Conservation (phyloP, 30 jellyfish, hydroid and myxozoan species). For the Pelagia noctiluca region DNA sequence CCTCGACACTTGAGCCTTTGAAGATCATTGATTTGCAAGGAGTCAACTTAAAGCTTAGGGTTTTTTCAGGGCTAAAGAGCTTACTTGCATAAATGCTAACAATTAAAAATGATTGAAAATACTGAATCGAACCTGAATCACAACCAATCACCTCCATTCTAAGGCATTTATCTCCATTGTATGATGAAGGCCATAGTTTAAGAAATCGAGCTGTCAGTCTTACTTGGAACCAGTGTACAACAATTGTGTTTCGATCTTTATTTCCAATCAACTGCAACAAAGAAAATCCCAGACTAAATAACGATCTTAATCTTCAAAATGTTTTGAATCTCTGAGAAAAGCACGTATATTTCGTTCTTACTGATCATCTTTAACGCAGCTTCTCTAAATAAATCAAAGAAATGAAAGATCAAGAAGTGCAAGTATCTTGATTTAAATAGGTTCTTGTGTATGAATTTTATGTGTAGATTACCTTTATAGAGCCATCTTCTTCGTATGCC, state of each 20-base stretch:
- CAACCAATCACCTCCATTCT: constrained; percentile 74
- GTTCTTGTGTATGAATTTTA: too few relatives aligned
- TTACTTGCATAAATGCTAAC: too few relatives aligned
- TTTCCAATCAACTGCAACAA: constrained; percentile 60
- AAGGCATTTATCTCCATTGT: constrained; percentile 36
- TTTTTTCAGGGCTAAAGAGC: too few relatives aligned
- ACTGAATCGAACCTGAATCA: constrained; percentile 55
- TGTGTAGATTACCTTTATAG: constrained; percentile 15
- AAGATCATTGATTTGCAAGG: too few relatives aligned
- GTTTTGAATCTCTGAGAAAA: background rate
- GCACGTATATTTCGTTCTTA: too few relatives aligned
- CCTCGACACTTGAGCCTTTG: too few relatives aligned
- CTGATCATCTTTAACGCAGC: background rate
- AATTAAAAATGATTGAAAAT: too few relatives aligned
- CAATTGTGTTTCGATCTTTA: constrained; percentile 39
- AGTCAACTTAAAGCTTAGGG: too few relatives aligned
- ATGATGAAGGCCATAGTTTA: constrained; percentile 42
- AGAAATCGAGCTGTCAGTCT: constrained; percentile 36
- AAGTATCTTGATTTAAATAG: background rate
- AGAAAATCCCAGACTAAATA: background rate
- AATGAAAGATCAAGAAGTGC: background rate
- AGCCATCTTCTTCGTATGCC: constrained; percentile 35
- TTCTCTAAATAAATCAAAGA: background rate
- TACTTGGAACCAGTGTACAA: constrained; percentile 53
- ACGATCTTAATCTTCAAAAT: background rate